phyloP scores from a whole-genome alignment of 2,113 vertebrate genomes.

The Hemichromis elongatus region DNA sequence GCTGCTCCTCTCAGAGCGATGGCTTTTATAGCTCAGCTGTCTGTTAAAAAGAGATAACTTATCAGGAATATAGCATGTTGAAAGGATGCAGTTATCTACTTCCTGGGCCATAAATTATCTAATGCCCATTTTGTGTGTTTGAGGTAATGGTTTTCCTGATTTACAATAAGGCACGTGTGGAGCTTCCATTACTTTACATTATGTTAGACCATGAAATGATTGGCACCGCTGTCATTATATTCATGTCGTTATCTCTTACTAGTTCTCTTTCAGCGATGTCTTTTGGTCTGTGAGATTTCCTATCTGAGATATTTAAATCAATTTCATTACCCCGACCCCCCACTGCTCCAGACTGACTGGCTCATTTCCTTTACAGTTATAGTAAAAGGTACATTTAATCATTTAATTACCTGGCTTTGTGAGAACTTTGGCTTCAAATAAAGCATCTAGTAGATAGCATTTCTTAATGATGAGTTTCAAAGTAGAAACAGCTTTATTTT shows the following conservation, averaged over 20 bases:
- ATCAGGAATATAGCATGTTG: slow-evolving; percentile 20
- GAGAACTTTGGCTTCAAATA: slow-evolving; percentile 6
- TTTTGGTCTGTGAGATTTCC: slow-evolving; percentile 35
- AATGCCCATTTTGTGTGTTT: slow-evolving; percentile 33
- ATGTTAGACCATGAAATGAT: slow-evolving; percentile 10
- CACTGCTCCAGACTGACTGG: slow-evolving; percentile 20
- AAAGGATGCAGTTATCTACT: slow-evolving; percentile 47
- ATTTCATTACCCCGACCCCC: not conserved
- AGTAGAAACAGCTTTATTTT: not conserved
- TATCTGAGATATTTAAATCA: slow-evolving; percentile 37
- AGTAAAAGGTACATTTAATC: slow-evolving; percentile 25
- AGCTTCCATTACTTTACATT: slow-evolving; percentile 19
- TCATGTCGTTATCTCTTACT: slow-evolving; percentile 12
- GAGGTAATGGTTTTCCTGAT: slow-evolving; percentile 24
- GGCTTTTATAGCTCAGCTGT: slow-evolving; percentile 10
- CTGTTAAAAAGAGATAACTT: slow-evolving; percentile 16
- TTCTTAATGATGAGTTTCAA: not conserved
- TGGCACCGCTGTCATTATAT: slow-evolving; percentile 23
- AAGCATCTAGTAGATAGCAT: not conserved
- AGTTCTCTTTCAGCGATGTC: slow-evolving; percentile 1
- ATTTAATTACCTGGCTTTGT: not conserved
- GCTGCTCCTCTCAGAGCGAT: not conserved
- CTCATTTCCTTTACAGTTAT: slow-evolving; percentile 36
- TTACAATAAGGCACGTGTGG: slow-evolving; percentile 4
- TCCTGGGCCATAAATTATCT: slow-evolving; percentile 35